Conservation (phyloP, 1,140 invertebrate species). For the Atta cephalotes region DNA sequence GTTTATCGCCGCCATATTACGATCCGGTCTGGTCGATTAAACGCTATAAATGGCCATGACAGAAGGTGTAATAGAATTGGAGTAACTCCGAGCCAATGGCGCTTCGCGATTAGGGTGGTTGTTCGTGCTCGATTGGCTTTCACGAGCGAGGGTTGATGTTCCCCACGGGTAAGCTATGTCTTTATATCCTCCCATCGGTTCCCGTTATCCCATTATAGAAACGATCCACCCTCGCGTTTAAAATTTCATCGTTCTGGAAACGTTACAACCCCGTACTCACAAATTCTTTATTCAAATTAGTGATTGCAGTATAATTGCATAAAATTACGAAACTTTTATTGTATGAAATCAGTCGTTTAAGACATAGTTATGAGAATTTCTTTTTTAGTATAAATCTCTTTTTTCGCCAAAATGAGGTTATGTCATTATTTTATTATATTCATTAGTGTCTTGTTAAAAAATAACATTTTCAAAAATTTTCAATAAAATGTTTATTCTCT, state of each 20-base stretch:
- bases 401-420: not conserved
- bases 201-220: conserved; percentile 59
- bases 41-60: conserved; percentile 64
- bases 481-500: not conserved
- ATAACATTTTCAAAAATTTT: not conserved
- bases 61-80: conserved; percentile 61
- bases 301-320: conserved; percentile 36
- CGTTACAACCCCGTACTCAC: not conserved
- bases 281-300: conserved; percentile 43
- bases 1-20: conserved; percentile 61
- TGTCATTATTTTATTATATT: not conserved
- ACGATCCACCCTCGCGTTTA: conserved; percentile 61
- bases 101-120: conserved; percentile 50
- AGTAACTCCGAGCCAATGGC: conserved; percentile 67
- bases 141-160: conserved; percentile 51
- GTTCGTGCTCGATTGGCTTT: conserved; percentile 69
- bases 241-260: conserved; percentile 52
- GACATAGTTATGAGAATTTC: conserved; percentile 1
- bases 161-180: conserved; percentile 37
- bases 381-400: not conserved
- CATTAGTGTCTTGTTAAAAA: not conserved
- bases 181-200: conserved; percentile 69
- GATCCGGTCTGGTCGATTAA: conserved; percentile 36
- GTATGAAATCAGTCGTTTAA: not conserved
- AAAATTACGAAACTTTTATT: conserved; percentile 53